Evolutionary conservation across 1,140 invertebrate genomes (phyloP).

Genomic region (Callitettix versicolor): DNA sequence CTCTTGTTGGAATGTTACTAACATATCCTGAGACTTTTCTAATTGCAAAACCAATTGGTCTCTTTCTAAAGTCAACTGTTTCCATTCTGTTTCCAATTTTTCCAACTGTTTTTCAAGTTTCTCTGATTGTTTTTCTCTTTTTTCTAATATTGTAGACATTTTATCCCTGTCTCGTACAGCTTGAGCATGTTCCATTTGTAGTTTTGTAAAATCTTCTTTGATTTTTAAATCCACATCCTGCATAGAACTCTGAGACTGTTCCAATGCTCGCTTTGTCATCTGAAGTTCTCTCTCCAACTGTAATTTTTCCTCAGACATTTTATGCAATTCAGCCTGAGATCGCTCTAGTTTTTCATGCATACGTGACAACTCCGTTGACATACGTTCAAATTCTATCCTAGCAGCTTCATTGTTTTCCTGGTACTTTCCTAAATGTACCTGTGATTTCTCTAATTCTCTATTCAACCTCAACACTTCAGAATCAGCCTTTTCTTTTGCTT

Average conservation of each 20-base stretch:
- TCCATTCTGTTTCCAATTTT: slow-evolving; percentile 72
- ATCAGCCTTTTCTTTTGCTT: slow-evolving; percentile 67
- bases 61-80: slow-evolving; percentile 70
- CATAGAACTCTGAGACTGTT: slow-evolving; percentile 49
- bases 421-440: slow-evolving; percentile 67
- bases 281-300: slow-evolving; percentile 63
- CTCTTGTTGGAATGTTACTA: slow-evolving; percentile 86
- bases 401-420: slow-evolving; percentile 67
- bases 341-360: slow-evolving; percentile 66
- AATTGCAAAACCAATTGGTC: slow-evolving; percentile 80
- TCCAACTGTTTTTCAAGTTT: slow-evolving; percentile 72
- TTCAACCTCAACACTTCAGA: slow-evolving; percentile 71
- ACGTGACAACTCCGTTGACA: slow-evolving; percentile 64
- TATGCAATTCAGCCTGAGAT: slow-evolving; percentile 46
- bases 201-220: slow-evolving; percentile 25
- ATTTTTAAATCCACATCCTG: slow-evolving; percentile 35
- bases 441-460: slow-evolving; percentile 77
- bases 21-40: slow-evolving; percentile 85
- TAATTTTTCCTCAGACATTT: slow-evolving; percentile 31
- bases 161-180: slow-evolving; percentile 58
- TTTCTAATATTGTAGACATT: slow-evolving; percentile 58
- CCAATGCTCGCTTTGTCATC: slow-evolving; percentile 49
- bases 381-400: slow-evolving; percentile 70
- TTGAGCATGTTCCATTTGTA: slow-evolving; percentile 59
- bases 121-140: slow-evolving; percentile 63